A percentile compares a stretch with the other conserved stretches of the same genome.
Conservation (phyloP, 2,888 invertebrate species). For the Orthonevra nobilis region DNA sequence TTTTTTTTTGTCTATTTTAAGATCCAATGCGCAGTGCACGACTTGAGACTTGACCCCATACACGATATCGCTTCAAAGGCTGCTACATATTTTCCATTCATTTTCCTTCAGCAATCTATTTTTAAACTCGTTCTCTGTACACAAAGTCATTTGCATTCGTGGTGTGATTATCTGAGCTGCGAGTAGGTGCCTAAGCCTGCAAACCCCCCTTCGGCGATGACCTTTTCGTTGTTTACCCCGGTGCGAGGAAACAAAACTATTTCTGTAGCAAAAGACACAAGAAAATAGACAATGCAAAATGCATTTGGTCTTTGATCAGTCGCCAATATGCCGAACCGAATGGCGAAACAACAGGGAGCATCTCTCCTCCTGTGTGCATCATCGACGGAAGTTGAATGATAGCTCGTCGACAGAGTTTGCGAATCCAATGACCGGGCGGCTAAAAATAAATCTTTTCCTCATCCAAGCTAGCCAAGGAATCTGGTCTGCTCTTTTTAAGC, state of each 20-base stretch:
- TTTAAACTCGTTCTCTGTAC: constrained; percentile 27
- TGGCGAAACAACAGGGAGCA: no score
- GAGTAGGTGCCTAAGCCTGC: no score
- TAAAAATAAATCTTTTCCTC: no score
- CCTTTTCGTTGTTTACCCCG: constrained; percentile 1
- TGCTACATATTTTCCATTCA: constrained; percentile 12
- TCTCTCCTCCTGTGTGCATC: no score
- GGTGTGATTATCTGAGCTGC: no score
- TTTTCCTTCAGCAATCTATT: constrained; percentile 21
- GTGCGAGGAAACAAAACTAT: constrained; percentile 11
- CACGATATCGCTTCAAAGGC: constrained; percentile 6
- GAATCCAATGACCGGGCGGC: no score
- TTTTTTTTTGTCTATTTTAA: constrained; percentile 30
- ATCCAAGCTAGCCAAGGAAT: no score
- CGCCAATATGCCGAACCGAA: no score
- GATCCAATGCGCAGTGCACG: constrained; percentile 16
- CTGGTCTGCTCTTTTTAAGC: no score
- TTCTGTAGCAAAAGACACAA: constrained; percentile 9
- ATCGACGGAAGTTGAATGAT: no score
- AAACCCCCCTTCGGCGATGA: background rate
- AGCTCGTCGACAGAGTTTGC: no score
- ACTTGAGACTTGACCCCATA: constrained; percentile 14
- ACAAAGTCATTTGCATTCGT: constrained; percentile 40
- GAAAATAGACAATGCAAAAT: constrained; percentile 9
- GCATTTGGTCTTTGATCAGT: constrained; percentile 10